These are phyloP conservation scores for Prochilodus magdalenae DNA, from an alignment of 2,113 vertebrate genomes.

Conservation along the genomic window DNA sequence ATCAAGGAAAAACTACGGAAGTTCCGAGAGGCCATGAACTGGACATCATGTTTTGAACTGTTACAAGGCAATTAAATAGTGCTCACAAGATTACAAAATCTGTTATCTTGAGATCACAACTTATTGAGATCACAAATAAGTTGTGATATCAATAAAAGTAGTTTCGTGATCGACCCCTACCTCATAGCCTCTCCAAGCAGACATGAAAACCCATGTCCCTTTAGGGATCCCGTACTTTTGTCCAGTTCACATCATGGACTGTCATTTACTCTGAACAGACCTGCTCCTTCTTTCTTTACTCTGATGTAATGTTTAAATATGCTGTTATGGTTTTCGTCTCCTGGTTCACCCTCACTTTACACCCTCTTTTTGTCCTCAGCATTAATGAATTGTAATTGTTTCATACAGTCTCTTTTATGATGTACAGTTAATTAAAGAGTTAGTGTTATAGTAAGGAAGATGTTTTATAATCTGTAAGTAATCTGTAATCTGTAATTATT, in stretches of 20 bases:
- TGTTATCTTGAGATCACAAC: too few relatives aligned
- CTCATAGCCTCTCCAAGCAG: too few relatives aligned
- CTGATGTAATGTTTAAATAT: conserved; percentile 64
- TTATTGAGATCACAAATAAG: too few relatives aligned
- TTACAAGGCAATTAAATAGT: too few relatives aligned
- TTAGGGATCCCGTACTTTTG: background rate
- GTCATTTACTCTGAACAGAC: background rate
- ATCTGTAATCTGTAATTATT: too few relatives aligned
- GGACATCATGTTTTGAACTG: too few relatives aligned
- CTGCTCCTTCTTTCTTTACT: conserved; percentile 47
- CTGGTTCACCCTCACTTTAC: background rate
- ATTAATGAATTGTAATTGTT: background rate
- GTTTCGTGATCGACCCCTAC: too few relatives aligned
- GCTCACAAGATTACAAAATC: too few relatives aligned
- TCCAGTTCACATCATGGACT: background rate
- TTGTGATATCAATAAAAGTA: too few relatives aligned
- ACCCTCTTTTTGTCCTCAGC: background rate
- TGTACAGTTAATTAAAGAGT: background rate
- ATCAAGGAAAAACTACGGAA: too few relatives aligned
- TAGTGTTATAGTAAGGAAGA: background rate
- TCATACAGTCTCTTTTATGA: background rate
- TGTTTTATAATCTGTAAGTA: background rate
- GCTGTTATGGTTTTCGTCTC: conserved; percentile 37
- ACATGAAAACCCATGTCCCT: background rate
- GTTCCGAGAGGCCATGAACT: too few relatives aligned